These are phyloP conservation scores for Hipposideros armiger DNA, from an alignment of 2,113 vertebrate genomes.

Conservation along the genomic window DNA sequence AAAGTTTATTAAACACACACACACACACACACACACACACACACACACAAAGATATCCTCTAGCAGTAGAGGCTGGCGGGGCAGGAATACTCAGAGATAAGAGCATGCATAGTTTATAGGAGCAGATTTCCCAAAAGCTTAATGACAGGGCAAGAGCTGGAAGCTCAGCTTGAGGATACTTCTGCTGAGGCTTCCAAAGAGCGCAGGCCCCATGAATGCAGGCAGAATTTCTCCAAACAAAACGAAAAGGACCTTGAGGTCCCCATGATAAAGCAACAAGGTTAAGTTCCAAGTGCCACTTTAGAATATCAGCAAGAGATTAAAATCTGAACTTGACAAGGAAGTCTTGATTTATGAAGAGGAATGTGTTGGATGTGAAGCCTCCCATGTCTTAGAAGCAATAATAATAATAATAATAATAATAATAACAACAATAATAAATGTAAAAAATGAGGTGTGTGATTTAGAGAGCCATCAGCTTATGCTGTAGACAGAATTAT, in stretches of 20 bases:
- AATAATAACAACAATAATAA: no score
- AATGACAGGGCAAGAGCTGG: constrained; percentile 95
- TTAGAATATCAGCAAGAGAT: constrained; percentile 92
- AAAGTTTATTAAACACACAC: no score
- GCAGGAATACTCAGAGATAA: constrained; percentile 93
- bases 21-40: no score
- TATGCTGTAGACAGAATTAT: constrained; percentile 91
- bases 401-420: constrained; percentile 80
- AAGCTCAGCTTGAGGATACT: constrained; percentile 91
- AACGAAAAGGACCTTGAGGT: constrained; percentile 90
- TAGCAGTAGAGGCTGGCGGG: constrained; percentile 93
- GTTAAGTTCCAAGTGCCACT: constrained; percentile 84
- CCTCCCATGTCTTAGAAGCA: constrained; percentile 90
- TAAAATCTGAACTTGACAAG: constrained; percentile 93
- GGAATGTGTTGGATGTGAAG: constrained; percentile 91
- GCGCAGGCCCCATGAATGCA: constrained; percentile 93
- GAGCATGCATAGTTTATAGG: constrained; percentile 92
- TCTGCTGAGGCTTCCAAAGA: constrained; percentile 93
- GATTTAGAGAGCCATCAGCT: constrained; percentile 93
- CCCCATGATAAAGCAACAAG: constrained; percentile 92
- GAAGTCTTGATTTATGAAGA: constrained; percentile 94
- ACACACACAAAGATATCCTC: constrained; percentile 88
- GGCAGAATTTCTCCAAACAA: constrained; percentile 92
- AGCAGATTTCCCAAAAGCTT: constrained; percentile 92
- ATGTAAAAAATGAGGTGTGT: constrained; percentile 91